Evolutionary conservation across 2,113 vertebrate genomes (phyloP), one percentile per base, ranked within the genome.

Genomic region (Chaenocephalus aceratus): DNA sequence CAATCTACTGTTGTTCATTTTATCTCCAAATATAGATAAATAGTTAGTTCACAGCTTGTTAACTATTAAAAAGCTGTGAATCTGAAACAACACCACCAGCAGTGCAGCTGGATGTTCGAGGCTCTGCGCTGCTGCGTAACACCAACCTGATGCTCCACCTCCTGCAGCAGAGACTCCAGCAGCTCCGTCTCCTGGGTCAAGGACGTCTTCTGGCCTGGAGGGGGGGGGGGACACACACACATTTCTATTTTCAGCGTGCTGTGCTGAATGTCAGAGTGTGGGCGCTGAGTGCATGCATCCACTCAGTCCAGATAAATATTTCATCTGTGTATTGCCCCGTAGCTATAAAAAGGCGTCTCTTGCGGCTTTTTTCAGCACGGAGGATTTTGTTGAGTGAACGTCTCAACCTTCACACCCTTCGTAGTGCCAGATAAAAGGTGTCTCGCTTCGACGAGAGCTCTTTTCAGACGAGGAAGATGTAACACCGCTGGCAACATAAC

Each of bases 121-220:
- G 72, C 64, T 68, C 51, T 34, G 18, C 73, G 62, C n/a, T 44
- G 70, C 69, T 62, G 79, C 3, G 41, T 48, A 69, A 6, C 0
- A 83, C 90, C 44, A 77, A 99, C 98, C 97, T 99, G 98, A 91
- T 99, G 98, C 69, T 99, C 98, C 53, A 99, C 98, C 91, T 99
- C 98, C 85, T 99, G 98, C 86, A 99, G 95, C 15, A 99, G 94
- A 67, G 98, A 99, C 94, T 99, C 98, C 86, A 99, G 93, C 82
- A 99, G 96, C 84, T 99, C 98, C 0, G 98, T 99, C 95, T 99
- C 98, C 93, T 99, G 97, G 62, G 98, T 99, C 82, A 99, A 95
- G 2, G 98, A 99, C 62, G 97, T 99, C 93, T 99, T 99, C 90
- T 99, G 98, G 89, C 98, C 98, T 99, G 87, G 91, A 93, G 81